phyloP scores from a whole-genome alignment of 2,797 vertebrate species.

The Gadopsis marmoratus region DNA sequence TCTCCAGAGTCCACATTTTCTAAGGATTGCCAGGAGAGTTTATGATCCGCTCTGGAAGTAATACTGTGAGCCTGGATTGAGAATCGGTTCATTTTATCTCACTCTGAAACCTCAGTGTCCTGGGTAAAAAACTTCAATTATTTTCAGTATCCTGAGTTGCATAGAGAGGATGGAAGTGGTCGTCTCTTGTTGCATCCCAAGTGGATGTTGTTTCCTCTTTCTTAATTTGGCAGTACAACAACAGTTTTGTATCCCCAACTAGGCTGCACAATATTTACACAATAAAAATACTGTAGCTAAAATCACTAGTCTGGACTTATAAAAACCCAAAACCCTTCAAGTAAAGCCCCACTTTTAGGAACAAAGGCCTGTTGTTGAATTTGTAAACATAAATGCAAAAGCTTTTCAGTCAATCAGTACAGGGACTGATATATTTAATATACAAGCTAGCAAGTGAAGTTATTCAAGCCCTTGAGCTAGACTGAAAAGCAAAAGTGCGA shows the following conservation, averaged over 20 bases:
- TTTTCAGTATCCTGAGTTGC: conserved; percentile 33
- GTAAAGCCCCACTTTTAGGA: not conserved
- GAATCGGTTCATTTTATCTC: conserved; percentile 33
- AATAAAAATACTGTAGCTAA: conserved; percentile 26
- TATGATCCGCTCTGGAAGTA: conserved; percentile 41
- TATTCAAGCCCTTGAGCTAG: not conserved
- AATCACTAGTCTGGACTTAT: conserved; percentile 15
- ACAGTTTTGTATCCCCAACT: conserved; percentile 26
- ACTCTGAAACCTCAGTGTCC: conserved; percentile 31
- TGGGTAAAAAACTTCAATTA: conserved; percentile 3
- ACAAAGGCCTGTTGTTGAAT: not conserved
- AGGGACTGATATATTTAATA: not conserved
- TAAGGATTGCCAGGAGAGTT: conserved; percentile 5
- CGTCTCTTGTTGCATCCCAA: conserved; percentile 21
- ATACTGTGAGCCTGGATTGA: conserved; percentile 2
- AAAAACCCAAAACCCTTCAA: conserved; percentile 10
- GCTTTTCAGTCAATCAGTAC: not conserved
- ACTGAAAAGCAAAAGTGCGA: not conserved
- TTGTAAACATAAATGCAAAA: not conserved
- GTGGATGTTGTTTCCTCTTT: conserved; percentile 22
- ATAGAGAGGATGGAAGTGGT: conserved; percentile 8
- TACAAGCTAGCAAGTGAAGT: not conserved
- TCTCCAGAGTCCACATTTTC: conserved; percentile 4
- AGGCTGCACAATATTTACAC: conserved; percentile 32
- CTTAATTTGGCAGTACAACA: conserved; percentile 33